phyloP scores from a whole-genome alignment of 2,797 vertebrate species.

The Heteromormyrus szaboi region DNA sequence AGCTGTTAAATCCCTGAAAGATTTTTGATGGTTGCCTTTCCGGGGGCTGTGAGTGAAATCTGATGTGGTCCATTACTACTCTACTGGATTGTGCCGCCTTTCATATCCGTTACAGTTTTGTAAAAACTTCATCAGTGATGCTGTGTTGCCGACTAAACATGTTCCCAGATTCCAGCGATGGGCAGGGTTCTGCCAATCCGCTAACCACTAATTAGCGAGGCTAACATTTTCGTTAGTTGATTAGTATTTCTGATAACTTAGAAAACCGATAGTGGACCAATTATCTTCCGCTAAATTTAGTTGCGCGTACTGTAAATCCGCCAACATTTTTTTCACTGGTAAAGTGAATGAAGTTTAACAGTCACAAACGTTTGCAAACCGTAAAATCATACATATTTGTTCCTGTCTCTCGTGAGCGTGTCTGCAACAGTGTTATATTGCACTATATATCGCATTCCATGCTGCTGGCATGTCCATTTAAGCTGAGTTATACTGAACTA shows the following conservation, averaged over 20 bases:
- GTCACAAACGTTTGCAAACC: background rate
- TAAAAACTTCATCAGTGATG: conserved; percentile 4
- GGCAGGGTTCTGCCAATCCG: background rate
- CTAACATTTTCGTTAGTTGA: background rate
- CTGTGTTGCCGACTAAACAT: background rate
- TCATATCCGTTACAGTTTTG: background rate
- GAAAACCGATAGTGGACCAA: background rate
- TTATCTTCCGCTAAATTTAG: background rate
- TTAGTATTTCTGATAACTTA: background rate
- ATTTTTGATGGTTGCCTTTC: conserved; percentile 31
- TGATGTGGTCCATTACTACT: conserved; percentile 11
- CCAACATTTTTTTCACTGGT: background rate
- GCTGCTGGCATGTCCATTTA: background rate
- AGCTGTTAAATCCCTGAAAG: conserved; percentile 65
- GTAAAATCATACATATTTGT: background rate
- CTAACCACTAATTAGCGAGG: background rate
- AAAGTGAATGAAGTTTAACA: background rate
- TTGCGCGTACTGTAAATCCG: background rate
- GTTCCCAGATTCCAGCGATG: background rate
- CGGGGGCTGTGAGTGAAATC: background rate
- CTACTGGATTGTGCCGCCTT: background rate
- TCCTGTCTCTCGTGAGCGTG: background rate
- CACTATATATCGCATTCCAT: background rate
- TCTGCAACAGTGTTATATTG: background rate
- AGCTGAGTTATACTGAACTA: background rate